phyloP scores from a whole-genome alignment of 2,888 invertebrate species.

The Julus scanicus region DNA sequence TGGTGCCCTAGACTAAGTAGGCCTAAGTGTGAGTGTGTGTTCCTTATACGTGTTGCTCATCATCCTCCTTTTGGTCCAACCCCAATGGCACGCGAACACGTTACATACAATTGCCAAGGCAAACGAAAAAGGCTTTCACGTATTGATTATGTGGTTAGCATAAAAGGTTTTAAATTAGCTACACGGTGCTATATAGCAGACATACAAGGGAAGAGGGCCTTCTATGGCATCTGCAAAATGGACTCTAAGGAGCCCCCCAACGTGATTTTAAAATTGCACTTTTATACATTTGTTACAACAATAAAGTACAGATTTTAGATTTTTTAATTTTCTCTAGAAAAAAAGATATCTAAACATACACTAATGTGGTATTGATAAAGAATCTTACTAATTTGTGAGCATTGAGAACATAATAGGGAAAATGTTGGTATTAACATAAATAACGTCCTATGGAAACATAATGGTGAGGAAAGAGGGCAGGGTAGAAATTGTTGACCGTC shows the following conservation, averaged over 20 bases:
- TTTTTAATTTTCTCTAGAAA: too few relatives aligned
- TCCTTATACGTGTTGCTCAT: background rate
- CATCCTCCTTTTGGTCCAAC: background rate
- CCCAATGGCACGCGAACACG: background rate
- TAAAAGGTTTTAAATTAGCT: constrained; percentile 39
- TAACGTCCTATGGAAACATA: too few relatives aligned
- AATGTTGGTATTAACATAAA: too few relatives aligned
- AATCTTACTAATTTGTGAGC: too few relatives aligned
- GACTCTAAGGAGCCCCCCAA: background rate
- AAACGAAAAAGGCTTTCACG: constrained; percentile 13
- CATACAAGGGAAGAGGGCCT: background rate
- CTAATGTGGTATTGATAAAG: too few relatives aligned
- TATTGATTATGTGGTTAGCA: constrained; percentile 30
- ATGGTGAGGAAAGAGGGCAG: background rate
- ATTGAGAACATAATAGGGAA: too few relatives aligned
- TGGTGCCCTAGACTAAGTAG: background rate
- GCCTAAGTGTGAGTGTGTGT: background rate
- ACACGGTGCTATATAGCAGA: background rate
- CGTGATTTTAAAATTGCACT: background rate
- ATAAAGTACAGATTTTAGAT: too few relatives aligned
- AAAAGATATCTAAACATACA: too few relatives aligned
- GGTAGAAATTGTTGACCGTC: background rate
- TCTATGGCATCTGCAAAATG: background rate
- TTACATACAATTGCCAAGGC: background rate
- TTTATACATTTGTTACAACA: too few relatives aligned